Evolutionary conservation across 2,888 invertebrate genomes (phyloP).

Genomic region (Andrena camellia): DNA sequence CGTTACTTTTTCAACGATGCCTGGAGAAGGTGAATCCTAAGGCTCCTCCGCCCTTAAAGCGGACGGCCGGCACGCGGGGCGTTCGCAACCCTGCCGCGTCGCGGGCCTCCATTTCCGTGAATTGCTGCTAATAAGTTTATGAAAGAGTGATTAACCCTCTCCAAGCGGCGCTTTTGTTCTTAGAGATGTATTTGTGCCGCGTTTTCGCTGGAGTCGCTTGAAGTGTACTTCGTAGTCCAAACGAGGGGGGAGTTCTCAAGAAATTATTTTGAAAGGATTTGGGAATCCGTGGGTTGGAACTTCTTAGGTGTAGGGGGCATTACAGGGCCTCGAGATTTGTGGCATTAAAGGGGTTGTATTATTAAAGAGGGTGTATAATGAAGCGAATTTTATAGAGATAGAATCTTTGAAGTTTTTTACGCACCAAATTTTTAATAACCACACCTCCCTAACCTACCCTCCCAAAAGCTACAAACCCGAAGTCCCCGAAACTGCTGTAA

Average conservation of each 20-base stretch:
- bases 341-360: no score
- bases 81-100: constrained; percentile 2
- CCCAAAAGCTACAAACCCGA: no score
- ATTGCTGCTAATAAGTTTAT: constrained; percentile 30
- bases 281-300: no score
- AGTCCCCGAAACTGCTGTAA: no score
- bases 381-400: no score
- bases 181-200: not conserved
- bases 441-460: no score
- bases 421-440: no score
- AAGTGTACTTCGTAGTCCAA: not conserved
- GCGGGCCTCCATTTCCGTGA: not conserved
- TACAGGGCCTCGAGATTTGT: no score
- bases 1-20: constrained; percentile 44
- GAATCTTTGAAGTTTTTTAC: no score
- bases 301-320: no score
- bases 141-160: constrained; percentile 51
- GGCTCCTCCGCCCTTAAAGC: constrained; percentile 24
- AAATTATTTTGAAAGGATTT: no score
- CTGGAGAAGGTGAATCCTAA: constrained; percentile 24
- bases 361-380: no score
- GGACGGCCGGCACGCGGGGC: not conserved
- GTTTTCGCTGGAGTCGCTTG: not conserved
- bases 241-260: not conserved
- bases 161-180: not conserved